Percentiles rank a stretch among this genome's conserved stretches.
These are phyloP conservation scores for Drosophila helvetica DNA, from an alignment of 2,888 invertebrate species.

Conservation along the genomic window DNA sequence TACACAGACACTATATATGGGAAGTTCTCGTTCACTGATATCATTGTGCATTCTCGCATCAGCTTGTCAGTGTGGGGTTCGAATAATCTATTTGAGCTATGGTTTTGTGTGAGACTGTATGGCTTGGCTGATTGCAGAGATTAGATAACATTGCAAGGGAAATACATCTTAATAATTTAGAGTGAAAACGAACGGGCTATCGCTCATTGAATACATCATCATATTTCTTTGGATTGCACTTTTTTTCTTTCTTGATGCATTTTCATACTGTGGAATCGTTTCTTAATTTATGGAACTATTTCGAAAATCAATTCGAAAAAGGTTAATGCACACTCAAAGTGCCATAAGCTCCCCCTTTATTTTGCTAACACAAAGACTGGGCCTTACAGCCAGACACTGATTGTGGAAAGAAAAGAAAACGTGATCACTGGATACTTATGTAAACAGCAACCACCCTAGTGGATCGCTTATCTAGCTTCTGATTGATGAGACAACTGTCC, in stretches of 20 bases:
- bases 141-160: not conserved
- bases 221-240: no score
- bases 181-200: not conserved
- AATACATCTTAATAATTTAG: not conserved
- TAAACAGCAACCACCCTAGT: conserved; percentile 15
- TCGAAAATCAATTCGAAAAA: no score
- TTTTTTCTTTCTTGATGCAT: no score
- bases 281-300: no score
- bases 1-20: not conserved
- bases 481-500: conserved; percentile 41
- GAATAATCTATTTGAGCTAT: not conserved
- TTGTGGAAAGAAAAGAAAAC: conserved; percentile 36
- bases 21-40: not conserved
- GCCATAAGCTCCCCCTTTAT: not conserved
- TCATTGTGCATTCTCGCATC: not conserved
- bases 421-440: conserved; percentile 43
- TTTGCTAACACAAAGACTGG: conserved; percentile 11
- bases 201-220: no score
- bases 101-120: not conserved
- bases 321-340: no score
- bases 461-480: conserved; percentile 18
- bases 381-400: conserved; percentile 35
- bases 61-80: not conserved
- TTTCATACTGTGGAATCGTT: no score
- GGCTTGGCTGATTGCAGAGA: not conserved